Base-by-base conservation (phyloP, 2,888 invertebrate genomes). In the Diplolepis rosae region DNA sequence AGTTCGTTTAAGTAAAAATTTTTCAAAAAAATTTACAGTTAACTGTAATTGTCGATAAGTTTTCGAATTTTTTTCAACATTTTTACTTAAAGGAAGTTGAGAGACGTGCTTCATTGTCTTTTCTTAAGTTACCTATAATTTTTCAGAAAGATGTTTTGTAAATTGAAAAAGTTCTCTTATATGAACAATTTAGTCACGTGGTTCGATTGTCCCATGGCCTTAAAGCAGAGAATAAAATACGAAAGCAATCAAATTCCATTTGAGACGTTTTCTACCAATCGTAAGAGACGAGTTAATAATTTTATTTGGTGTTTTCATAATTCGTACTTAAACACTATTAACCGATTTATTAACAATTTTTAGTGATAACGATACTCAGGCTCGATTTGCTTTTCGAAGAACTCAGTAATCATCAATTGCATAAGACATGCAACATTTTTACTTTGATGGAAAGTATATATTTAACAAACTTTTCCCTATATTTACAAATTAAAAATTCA, bases 291-390 rank as follows among this genome's bases (percentile, higher is more conserved):
- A 54, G 52, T 9, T 18, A 54, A 22, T 61, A 35, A 56, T 24
- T 61, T 61, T 61, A 61, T 35, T 61, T 61, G 56, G 56, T 61
- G 56, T 61, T 61, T 61, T 35, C 39, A 22, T 35, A 54, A 15
- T 35, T 61, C 22, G 18, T 22, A 35, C 18, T 45, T 45, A 5
- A 45, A 45, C 18, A 45, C 45, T 45, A 45, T 7, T 9, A 18
- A 9, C 9, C 18, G 18, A 45, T 42, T 5, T 42, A 13, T n/a
- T 42, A 42, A n/a, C n/a, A 42, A 6, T 42, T 42, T n/a, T 42
- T 9, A 39, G 11, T 4, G 4, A 4, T 39, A 42, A 42, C 13
- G 39, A 39, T 45, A 45, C 18, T 18, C 9, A 45, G 7, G 18
- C 4, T 45, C 18, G 45, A 45, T 9, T 45, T 18, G 18, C 3